Evolutionary conservation across 2,797 vertebrate species (phyloP).

Genomic region (Darevskia mixta): DNA sequence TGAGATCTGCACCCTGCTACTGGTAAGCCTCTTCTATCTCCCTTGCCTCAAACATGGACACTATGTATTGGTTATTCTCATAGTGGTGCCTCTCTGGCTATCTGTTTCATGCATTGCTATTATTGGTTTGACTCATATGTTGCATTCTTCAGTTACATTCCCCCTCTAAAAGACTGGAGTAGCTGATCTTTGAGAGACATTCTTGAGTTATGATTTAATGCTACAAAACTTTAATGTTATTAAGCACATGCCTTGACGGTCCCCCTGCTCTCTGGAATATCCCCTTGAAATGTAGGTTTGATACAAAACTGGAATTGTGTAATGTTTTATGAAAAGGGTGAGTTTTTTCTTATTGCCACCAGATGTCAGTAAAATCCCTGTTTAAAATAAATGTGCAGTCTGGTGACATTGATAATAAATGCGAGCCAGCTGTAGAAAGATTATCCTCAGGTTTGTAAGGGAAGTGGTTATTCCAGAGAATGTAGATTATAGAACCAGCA

Average conservation of each 20-base stretch:
- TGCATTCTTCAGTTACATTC: neutral
- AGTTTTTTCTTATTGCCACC: slow-evolving; percentile 68
- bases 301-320: accelerated
- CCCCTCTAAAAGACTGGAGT: neutral
- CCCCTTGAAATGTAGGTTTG: neutral
- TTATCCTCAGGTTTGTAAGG: accelerated
- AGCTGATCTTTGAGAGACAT: neutral
- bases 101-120: neutral
- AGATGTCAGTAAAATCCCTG: slow-evolving; percentile 80
- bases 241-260: neutral
- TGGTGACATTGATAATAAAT: neutral
- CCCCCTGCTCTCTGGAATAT: neutral
- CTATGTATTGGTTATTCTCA: neutral
- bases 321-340: slow-evolving; percentile 11
- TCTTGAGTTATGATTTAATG: neutral
- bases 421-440: neutral
- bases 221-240: neutral
- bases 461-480: neutral
- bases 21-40: neutral
- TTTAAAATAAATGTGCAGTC: slow-evolving; percentile 49
- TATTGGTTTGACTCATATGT: neutral
- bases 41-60: neutral
- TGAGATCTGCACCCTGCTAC: neutral
- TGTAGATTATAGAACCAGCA: accelerated
- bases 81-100: neutral